phyloP scores from a whole-genome alignment of 2,888 invertebrate genomes.

The Ctenicera cuprea region DNA sequence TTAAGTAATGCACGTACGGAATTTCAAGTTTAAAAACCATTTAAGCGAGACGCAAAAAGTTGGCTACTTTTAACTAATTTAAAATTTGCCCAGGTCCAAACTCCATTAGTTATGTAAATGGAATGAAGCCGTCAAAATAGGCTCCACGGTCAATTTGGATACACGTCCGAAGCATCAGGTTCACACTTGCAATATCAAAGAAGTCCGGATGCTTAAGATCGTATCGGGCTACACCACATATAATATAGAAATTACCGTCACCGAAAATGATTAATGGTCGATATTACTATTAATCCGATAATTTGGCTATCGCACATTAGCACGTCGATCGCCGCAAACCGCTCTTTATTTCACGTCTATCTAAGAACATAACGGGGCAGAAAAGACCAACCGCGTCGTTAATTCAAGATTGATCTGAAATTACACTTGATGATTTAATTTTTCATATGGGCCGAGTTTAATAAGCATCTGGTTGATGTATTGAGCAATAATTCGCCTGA shows the following conservation, averaged over 20 bases:
- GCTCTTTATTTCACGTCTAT: neutral
- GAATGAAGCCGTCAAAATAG: slow-evolving; percentile 25
- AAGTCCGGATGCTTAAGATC: slow-evolving; percentile 3
- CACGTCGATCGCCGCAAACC: slow-evolving; percentile 17
- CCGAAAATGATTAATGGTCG: slow-evolving; percentile 49
- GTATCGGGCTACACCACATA: neutral
- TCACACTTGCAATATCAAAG: neutral
- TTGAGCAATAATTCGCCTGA: slow-evolving; percentile 42
- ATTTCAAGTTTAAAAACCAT: neutral
- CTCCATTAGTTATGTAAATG: slow-evolving; percentile 25
- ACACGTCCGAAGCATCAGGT: neutral
- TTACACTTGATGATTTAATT: slow-evolving; percentile 41
- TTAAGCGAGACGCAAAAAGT: neutral
- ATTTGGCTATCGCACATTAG: slow-evolving; percentile 40
- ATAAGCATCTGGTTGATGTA: slow-evolving; percentile 41
- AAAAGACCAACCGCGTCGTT: slow-evolving; percentile 40
- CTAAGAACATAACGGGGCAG: neutral
- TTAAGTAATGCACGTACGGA: neutral
- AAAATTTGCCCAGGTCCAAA: neutral
- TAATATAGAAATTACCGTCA: slow-evolving; percentile 51
- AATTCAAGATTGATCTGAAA: slow-evolving; percentile 31
- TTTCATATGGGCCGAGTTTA: slow-evolving; percentile 30
- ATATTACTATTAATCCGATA: slow-evolving; percentile 34
- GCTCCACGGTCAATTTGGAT: neutral
- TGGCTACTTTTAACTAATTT: no score